phyloP scores from a whole-genome alignment of 1,140 invertebrate genomes.

The Neelides sp. region DNA sequence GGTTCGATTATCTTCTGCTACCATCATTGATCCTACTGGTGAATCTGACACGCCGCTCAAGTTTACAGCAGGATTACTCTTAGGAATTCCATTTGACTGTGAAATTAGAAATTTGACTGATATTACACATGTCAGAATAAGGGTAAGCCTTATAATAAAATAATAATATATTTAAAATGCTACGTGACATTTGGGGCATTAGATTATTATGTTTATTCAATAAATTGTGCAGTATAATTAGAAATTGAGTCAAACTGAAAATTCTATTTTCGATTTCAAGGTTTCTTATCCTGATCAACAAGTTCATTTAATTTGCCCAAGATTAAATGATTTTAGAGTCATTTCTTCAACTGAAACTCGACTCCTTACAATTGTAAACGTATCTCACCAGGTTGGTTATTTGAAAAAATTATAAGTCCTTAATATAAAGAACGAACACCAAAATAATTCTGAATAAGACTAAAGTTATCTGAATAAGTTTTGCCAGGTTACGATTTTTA shows the following conservation, averaged over 20 bases:
- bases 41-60: conserved; percentile 75
- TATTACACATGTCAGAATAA: conserved; percentile 57
- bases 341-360: conserved; percentile 47
- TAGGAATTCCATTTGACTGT: conserved; percentile 71
- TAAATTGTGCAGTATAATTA: too few species aligned
- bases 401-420: neutral
- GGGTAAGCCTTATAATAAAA: conserved; percentile 32
- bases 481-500: neutral
- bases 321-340: conserved; percentile 42
- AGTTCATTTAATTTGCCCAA: conserved; percentile 64
- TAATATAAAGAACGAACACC: conserved; percentile 6
- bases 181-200: too few species aligned
- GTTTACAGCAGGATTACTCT: conserved; percentile 80
- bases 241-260: neutral
- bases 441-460: neutral
- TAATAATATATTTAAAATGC: neutral
- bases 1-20: conserved; percentile 62
- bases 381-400: conserved; percentile 60
- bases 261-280: conserved; percentile 18
- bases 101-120: conserved; percentile 68
- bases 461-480: too few species aligned
- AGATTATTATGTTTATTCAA: too few species aligned
- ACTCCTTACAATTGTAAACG: conserved; percentile 66
- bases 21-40: conserved; percentile 69
- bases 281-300: conserved; percentile 86